Base-by-base conservation (phyloP, 2,797 vertebrate species). In the Anguilla pacifica region DNA sequence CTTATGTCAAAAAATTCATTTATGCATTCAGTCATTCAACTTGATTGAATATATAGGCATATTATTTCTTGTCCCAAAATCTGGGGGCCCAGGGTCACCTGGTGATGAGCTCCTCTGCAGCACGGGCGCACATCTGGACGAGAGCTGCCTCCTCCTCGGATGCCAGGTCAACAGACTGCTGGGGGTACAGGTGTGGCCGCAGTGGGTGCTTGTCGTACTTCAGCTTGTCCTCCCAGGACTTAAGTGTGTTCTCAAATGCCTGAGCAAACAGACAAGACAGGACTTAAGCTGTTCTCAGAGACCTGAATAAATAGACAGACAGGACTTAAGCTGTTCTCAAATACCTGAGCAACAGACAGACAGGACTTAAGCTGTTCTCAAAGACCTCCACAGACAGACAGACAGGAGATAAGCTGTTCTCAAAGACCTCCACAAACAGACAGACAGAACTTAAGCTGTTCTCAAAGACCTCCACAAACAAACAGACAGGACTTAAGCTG, bases 141-240 rank as follows among this genome's bases (percentile, higher is more conserved):
- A 97, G 96, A 0, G 94, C 88, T 6, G 96, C 96, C 92, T 98
- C 98, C 51, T 99, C 98, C 88, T 99, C 98, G 0, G 97, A 97
- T 0, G 97, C 98, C 92, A 99, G 92, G 90, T 99, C 98, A 55
- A 97, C 96, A 0, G 97, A 97, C 84, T 98, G 98, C 49, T 98
- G 98, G 35, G 97, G 95, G 93, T 97, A 99, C 84, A 98, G 92
- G 92, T 98, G 97, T 39, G 98, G 96, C 61, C 98, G 95, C 90
- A 98, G 90, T 53, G 98, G 98, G 84, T 96, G 95, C 89, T 98
- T 97, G 91, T 99, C 98, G 10, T 96, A 97, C 93, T 98, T 99
- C 94, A 99, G 93, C 91, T 99, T 99, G 93, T 99, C 98, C 94
- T 99, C 98, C 98, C 98, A 99, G 4, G 98, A 99, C 93, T 99